Evolutionary conservation across 2,888 invertebrate genomes (phyloP), one percentile per base, ranked within the genome.

Genomic region (Sminthurinus aureus): DNA sequence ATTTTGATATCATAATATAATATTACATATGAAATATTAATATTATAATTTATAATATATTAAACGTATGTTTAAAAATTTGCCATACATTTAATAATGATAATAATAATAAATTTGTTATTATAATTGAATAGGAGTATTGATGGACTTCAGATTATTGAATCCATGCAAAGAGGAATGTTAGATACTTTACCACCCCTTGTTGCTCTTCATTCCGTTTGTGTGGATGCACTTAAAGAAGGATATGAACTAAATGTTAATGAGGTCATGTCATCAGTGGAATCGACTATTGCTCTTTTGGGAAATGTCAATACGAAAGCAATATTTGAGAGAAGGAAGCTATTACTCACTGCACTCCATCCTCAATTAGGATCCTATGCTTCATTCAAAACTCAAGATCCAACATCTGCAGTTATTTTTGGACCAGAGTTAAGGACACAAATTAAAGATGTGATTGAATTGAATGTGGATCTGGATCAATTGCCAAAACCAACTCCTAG

Each of bases 231-330:
- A 8, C 22, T 22, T 8, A 69, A 18, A 8, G n/a, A 69, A 18
- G 69, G 69, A 69, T 69, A n/a, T 20, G 9, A n/a, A 9, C 69
- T 69, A 20, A 22, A 69, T 22, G 12, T 22, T 8, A 8, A n/a
- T 8, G 69, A 69, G 18, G n/a, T 69, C 69, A n/a, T 69, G 9
- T 22, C 18, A 20, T n/a, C 69, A 8, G 18, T 18, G n/a, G 22
- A 69, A 20, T 8, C 12, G 12, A 8, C 69, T 8, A 69, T 69
- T 9, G 69, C 69, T n/a, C 69, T 69, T 69, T 8, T 69, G n/a
- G 69, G 69, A 13, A 69, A 69, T 69, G 69, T 22, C 18, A 69
- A 69, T 18, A 69, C n/a, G n/a, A n/a, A 69, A 18, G 69, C 69
- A 69, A 69, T 69, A 13, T 69, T 69, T 18, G 69, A 69, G 69